phyloP scores from a whole-genome alignment of 23 tunicate genomes.

The Oikopleura vanhoeffeni region DNA sequence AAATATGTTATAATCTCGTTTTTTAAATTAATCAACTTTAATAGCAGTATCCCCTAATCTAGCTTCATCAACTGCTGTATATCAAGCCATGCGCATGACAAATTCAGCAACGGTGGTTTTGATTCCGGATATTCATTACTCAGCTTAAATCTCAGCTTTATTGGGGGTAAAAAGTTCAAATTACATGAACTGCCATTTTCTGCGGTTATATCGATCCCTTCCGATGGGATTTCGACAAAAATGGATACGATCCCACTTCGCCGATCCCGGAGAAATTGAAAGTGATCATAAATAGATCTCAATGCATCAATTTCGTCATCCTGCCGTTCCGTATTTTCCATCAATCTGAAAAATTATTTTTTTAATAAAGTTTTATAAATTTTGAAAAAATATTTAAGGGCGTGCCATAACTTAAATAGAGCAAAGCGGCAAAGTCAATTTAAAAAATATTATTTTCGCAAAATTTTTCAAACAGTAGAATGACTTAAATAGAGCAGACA shows the following conservation, averaged over 20 bases:
- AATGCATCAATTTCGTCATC: not conserved
- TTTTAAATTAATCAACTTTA: no score
- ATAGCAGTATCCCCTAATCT: no score
- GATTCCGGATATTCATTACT: not conserved
- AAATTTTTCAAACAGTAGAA: no score
- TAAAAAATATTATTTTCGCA: no score
- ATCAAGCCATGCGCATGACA: not conserved
- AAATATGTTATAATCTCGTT: no score
- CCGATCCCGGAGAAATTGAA: not conserved
- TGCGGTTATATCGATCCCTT: not conserved
- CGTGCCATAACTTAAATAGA: no score
- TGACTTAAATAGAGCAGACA: no score
- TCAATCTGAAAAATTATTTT: not conserved
- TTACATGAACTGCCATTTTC: not conserved
- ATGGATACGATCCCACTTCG: not conserved
- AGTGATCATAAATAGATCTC: not conserved
- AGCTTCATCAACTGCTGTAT: not conserved
- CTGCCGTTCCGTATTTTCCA: slow-evolving; percentile 1
- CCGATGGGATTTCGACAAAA: not conserved
- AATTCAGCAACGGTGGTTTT: not conserved
- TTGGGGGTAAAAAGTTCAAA: not conserved
- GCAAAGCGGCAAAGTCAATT: no score
- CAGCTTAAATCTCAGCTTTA: not conserved
- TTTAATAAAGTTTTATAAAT: no score
- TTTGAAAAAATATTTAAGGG: no score